A percentile compares a stretch with the other conserved stretches of the same genome.
Conservation (phyloP, 2,797 vertebrate genomes). For the Erithacus rubecula region DNA sequence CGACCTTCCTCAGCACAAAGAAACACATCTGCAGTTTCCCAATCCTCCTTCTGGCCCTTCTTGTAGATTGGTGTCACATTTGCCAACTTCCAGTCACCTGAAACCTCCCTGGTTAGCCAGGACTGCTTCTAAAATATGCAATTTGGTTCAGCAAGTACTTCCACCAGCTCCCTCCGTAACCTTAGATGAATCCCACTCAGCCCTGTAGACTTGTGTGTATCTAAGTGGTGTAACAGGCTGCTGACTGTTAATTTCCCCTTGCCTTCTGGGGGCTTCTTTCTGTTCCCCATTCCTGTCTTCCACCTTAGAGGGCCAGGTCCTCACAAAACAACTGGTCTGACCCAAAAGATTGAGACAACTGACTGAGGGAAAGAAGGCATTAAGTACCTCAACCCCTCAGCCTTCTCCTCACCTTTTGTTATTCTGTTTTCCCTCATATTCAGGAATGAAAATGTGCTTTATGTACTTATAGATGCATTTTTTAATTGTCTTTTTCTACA, state of each 20-base stretch:
- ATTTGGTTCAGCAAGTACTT: not conserved
- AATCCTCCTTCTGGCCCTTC: not conserved
- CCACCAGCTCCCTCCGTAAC: not conserved
- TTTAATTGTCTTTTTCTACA: not conserved
- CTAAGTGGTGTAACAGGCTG: not conserved
- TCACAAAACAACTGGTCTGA: not conserved
- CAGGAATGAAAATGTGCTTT: not conserved
- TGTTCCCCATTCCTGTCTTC: not conserved
- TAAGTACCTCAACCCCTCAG: not conserved
- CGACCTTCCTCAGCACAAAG: not conserved
- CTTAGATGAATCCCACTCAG: not conserved
- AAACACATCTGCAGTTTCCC: not conserved
- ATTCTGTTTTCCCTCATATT: not conserved
- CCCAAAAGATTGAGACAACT: not conserved
- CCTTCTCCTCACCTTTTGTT: not conserved
- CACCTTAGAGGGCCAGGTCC: not conserved
- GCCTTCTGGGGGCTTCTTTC: not conserved
- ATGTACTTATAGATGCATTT: not conserved
- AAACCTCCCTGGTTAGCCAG: not conserved
- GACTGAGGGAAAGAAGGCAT: not conserved
- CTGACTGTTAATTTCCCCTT: not conserved
- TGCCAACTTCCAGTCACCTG: not conserved
- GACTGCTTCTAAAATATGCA: not conserved
- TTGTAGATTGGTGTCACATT: not conserved
- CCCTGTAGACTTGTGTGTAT: fast-evolving